Percentiles rank a stretch among this genome's conserved stretches.
Evolutionary conservation across 1,140 invertebrate species (phyloP).

Genomic region (Drosophila trapezifrons): DNA sequence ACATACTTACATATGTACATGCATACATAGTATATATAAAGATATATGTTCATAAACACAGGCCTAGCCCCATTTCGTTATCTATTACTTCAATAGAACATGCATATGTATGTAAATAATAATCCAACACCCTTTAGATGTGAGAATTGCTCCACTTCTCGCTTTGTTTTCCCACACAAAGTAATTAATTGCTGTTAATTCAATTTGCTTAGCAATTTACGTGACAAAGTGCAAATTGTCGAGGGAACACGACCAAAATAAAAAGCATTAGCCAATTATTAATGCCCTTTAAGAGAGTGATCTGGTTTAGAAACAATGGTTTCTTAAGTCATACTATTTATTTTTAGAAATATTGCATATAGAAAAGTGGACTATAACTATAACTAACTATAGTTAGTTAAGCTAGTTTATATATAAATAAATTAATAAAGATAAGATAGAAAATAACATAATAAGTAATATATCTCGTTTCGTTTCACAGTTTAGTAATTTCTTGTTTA

Average conservation of each 20-base stretch:
- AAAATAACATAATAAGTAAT: background rate
- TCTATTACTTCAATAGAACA: conserved; percentile 26
- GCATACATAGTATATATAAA: conserved; percentile 13
- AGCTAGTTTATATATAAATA: no score
- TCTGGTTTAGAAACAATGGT: background rate
- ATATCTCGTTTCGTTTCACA: conserved; percentile 80
- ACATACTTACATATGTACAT: background rate
- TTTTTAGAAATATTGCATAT: background rate
- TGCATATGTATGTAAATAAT: conserved; percentile 19
- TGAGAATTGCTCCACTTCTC: conserved; percentile 23
- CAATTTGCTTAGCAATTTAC: conserved; percentile 29
- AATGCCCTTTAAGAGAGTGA: background rate
- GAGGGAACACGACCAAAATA: conserved; percentile 33
- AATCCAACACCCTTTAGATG: conserved; percentile 8
- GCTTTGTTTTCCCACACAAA: conserved; percentile 19
- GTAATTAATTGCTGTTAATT: conserved; percentile 38
- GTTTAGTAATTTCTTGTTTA: conserved; percentile 92
- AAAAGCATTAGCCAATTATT: conserved; percentile 20
- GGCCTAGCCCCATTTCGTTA: conserved; percentile 15
- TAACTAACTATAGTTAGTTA: no score
- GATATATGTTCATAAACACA: conserved; percentile 2
- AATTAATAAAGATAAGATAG: no score
- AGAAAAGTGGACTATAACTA: no score
- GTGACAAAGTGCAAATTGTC: conserved; percentile 43
- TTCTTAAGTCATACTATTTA: background rate